These are phyloP conservation scores for Nomada ferruginata DNA, from an alignment of 2,888 invertebrate species.

Conservation along the genomic window DNA sequence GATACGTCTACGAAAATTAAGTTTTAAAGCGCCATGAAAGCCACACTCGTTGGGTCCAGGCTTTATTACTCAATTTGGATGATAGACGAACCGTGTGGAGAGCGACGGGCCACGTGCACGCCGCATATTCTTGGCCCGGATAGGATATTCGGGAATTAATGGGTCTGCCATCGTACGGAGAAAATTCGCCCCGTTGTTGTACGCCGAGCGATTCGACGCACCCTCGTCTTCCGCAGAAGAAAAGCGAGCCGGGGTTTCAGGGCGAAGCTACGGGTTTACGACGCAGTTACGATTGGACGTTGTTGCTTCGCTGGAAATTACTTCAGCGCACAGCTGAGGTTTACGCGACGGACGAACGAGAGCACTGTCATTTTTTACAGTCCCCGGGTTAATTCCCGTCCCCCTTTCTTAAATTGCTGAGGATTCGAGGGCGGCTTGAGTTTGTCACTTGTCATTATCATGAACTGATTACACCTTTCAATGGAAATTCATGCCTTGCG, in stretches of 20 bases:
- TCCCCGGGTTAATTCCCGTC: too few species aligned
- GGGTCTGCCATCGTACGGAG: slow-evolving; percentile 27
- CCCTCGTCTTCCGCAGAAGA: background rate
- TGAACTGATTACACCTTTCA: too few species aligned
- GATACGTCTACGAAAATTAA: slow-evolving; percentile 76
- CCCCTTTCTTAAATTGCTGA: too few species aligned
- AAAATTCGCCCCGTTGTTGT: slow-evolving; percentile 22
- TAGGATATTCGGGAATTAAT: slow-evolving; percentile 61
- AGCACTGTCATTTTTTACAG: too few species aligned
- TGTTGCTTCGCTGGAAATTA: too few species aligned
- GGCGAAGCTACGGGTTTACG: too few species aligned
- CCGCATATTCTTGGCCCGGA: slow-evolving; percentile 32
- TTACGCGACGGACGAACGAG: too few species aligned
- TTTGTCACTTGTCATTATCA: too few species aligned
- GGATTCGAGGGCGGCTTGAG: too few species aligned
- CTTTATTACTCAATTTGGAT: slow-evolving; percentile 82
- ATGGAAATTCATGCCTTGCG: too few species aligned
- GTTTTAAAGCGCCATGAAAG: slow-evolving; percentile 77
- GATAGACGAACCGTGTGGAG: slow-evolving; percentile 75
- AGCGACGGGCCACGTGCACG: slow-evolving; percentile 25
- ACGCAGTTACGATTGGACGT: too few species aligned
- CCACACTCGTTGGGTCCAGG: slow-evolving; percentile 56
- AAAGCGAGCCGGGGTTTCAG: background rate
- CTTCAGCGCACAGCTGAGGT: too few species aligned
- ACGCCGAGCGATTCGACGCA: slow-evolving; percentile 15